Evolutionary conservation across 2,797 vertebrate genomes (phyloP).

Genomic region (Eulemur mongoz): DNA sequence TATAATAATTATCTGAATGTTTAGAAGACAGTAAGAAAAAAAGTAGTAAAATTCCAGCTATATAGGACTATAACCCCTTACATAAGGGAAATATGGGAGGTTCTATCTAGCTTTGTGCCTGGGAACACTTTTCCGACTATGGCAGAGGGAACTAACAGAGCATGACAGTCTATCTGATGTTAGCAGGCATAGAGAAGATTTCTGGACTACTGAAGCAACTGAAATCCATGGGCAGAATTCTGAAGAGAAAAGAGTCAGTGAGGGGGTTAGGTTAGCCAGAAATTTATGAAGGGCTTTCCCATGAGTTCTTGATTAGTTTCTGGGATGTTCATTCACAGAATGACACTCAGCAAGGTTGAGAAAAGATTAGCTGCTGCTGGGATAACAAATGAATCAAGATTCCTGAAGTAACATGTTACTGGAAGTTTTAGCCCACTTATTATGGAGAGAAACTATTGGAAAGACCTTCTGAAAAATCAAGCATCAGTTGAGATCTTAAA

Average conservation of each 20-base stretch:
- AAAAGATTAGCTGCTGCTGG: not conserved
- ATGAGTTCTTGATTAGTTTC: not conserved
- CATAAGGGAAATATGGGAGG: not conserved
- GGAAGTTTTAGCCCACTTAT: not conserved
- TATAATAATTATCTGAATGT: not conserved
- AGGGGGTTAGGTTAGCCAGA: not conserved
- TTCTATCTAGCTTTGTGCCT: not conserved
- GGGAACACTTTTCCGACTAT: not conserved
- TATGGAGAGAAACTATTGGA: not conserved
- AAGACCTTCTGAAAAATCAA: not conserved
- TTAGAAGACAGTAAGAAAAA: not conserved
- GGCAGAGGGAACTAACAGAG: not conserved
- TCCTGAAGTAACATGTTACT: not conserved
- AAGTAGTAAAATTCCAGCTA: not conserved
- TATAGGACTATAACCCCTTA: not conserved
- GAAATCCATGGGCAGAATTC: not conserved
- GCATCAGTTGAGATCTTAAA: not conserved
- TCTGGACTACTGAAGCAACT: not conserved
- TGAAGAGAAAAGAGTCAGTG: not conserved
- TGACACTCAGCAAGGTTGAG: not conserved
- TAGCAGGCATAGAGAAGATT: not conserved
- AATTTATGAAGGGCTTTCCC: not conserved
- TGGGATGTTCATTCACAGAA: not conserved
- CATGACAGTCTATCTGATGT: not conserved
- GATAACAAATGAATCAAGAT: not conserved